A percentile compares a stretch with the other conserved stretches of the same genome.
phyloP scores from a whole-genome alignment of 2,797 vertebrate genomes.

The Crocodylus rhombifer region DNA sequence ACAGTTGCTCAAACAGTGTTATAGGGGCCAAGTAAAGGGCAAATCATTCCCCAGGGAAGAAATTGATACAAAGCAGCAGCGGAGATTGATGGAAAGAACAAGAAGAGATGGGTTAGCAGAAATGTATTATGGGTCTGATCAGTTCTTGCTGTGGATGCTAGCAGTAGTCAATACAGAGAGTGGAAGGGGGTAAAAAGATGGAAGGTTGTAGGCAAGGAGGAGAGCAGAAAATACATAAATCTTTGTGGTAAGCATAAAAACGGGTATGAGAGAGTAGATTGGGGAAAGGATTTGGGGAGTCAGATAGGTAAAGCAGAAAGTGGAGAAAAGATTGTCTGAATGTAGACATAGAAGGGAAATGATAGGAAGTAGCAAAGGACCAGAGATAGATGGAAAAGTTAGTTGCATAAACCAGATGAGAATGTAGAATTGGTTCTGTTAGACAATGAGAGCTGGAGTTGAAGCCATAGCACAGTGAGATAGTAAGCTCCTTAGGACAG shows the following conservation, averaged over 20 bases:
- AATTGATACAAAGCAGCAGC: constrained; percentile 58
- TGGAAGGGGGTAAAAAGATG: constrained; percentile 3
- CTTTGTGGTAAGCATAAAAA: not conserved
- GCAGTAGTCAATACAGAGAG: constrained; percentile 17
- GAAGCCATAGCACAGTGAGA: not conserved
- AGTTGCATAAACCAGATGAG: fast-evolving
- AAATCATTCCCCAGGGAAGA: constrained; percentile 49
- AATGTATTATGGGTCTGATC: constrained; percentile 53
- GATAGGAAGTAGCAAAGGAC: not conserved
- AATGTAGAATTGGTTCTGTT: not conserved
- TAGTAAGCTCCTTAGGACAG: too few species aligned
- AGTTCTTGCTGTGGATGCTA: constrained; percentile 37
- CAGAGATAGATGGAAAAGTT: not conserved
- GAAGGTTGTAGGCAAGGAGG: not conserved
- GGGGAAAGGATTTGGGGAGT: not conserved
- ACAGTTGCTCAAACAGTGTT: constrained; percentile 60
- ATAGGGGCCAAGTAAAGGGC: constrained; percentile 66
- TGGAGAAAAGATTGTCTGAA: fast-evolving
- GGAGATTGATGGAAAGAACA: constrained; percentile 43
- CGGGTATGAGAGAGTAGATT: not conserved
- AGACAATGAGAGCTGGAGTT: not conserved
- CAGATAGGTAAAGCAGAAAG: fast-evolving
- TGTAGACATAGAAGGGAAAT: not conserved
- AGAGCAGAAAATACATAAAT: not conserved
- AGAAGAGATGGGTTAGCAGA: constrained; percentile 47